A percentile compares a stretch with the other conserved stretches of the same genome.
Conservation (phyloP, 2,797 vertebrate genomes). For the Tinamus major region DNA sequence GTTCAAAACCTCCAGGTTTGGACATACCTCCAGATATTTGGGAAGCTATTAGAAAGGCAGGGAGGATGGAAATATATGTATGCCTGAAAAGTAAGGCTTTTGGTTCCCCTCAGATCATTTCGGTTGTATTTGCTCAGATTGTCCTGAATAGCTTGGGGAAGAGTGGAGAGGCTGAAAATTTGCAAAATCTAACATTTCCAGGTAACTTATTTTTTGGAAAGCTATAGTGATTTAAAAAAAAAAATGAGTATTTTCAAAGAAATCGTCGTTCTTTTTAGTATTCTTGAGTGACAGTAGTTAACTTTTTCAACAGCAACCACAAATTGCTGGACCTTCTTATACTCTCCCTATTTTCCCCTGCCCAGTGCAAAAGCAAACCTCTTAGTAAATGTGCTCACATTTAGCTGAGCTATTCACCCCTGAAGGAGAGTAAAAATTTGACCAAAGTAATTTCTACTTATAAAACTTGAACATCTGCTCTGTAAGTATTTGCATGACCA, state of each 20-base stretch:
- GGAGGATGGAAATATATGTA: not conserved
- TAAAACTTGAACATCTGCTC: not conserved
- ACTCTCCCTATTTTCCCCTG: rapidly evolving
- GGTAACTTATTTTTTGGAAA: not conserved
- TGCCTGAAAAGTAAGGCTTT: not conserved
- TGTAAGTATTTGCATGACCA: not conserved
- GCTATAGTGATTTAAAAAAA: not conserved
- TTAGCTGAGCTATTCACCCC: not conserved
- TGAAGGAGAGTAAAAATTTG: not conserved
- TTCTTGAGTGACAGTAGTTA: not conserved
- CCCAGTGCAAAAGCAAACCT: not conserved
- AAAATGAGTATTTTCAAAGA: not conserved
- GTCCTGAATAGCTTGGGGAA: not conserved
- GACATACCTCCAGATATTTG: not conserved
- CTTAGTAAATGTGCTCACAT: not conserved
- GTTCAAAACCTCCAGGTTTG: not conserved
- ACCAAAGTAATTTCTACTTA: not conserved
- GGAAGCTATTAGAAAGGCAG: not conserved
- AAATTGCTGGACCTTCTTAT: not conserved
- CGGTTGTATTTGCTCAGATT: not conserved
- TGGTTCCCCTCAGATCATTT: not conserved
- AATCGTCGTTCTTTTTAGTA: not conserved
- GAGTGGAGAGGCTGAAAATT: not conserved
- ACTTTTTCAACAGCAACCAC: not conserved
- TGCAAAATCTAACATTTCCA: not conserved